Base-by-base conservation (phyloP, 2,113 vertebrate genomes). In the Probosciger aterrimus region DNA sequence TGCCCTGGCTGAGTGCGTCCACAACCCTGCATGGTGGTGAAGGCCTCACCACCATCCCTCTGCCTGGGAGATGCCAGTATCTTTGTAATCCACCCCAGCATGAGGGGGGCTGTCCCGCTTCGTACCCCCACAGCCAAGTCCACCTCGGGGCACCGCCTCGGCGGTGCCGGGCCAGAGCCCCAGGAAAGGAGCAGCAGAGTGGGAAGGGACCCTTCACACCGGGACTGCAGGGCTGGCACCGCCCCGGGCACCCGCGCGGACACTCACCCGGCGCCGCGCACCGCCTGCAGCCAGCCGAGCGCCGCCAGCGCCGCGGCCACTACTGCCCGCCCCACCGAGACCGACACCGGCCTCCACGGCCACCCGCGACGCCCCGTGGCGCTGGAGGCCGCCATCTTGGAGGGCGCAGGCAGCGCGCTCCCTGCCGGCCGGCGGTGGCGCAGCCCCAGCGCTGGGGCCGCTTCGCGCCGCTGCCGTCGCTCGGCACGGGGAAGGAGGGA, bases 361-460 rank as follows among this genome's bases (percentile, higher is more conserved):
- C 30, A 5, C 33, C 24, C 28, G 11, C 43, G 7, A 17, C 31
- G 14, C 52, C 7, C 28, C 9, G 14, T 39, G 10, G 15, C 68
- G 31, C 33, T 59, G 95, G 86, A 64, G 50, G 95, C 57, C 93
- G 96, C 97, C 97, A 97, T 97, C 41, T 96, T 97, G 71, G 60
- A 6, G 1, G 12, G 12, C 49, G 25, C 8, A 18, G 33, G 44
- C 31, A 44, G 65, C 24, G 46, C 68, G 64, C 33, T 55, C 75
- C 43, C 33, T 35, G 89, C 41, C n/a, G 43, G 28, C 10, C 3
- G 25, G 60, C 94, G 64, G 8, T 17, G 49, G 49, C 25, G 11
- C 47, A 49, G 20, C 47, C 47, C 47, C 22, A 24, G 11, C 22
- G 22, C 47, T 47, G 47, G 47, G 47, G 47, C 47, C 47, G 22